Conservation (phyloP, 2,888 invertebrate species). For the Tetragonisca angustula region DNA sequence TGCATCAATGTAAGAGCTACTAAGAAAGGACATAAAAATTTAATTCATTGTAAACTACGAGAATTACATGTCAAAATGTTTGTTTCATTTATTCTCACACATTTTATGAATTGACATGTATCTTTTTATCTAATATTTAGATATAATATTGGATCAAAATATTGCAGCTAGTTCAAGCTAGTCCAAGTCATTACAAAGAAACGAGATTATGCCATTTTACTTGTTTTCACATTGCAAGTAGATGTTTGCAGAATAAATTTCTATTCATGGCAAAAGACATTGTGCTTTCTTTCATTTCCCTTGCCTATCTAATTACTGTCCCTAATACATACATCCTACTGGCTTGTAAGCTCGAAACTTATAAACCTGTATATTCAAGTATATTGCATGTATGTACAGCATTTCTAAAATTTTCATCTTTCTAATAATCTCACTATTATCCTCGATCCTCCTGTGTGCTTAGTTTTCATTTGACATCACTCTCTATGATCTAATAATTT, state of each 20-base stretch:
- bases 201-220: conserved; percentile 58
- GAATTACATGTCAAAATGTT: conserved; percentile 17
- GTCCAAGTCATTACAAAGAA: conserved; percentile 44
- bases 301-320: conserved; percentile 69
- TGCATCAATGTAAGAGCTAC: conserved; percentile 55
- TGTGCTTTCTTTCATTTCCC: conserved; percentile 83
- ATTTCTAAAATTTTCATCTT: conserved; percentile 70
- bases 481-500: neutral
- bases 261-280: conserved; percentile 78
- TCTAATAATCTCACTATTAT: conserved; percentile 9
- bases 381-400: conserved; percentile 85
- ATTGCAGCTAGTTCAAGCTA: conserved; percentile 46
- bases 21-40: conserved; percentile 6
- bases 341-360: conserved; percentile 55
- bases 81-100: conserved; percentile 17
- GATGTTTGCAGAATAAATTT: conserved; percentile 81
- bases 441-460: neutral
- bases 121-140: conserved; percentile 12
- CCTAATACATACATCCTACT: conserved; percentile 58
- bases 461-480: conserved; percentile 13
- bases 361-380: conserved; percentile 73
- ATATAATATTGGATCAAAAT: conserved; percentile 38
- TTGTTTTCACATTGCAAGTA: conserved; percentile 76
- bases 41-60: conserved; percentile 12
- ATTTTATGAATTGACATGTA: conserved; percentile 9